Conservation (phyloP, 2,113 vertebrate species). For the Muntiacus reevesi region DNA sequence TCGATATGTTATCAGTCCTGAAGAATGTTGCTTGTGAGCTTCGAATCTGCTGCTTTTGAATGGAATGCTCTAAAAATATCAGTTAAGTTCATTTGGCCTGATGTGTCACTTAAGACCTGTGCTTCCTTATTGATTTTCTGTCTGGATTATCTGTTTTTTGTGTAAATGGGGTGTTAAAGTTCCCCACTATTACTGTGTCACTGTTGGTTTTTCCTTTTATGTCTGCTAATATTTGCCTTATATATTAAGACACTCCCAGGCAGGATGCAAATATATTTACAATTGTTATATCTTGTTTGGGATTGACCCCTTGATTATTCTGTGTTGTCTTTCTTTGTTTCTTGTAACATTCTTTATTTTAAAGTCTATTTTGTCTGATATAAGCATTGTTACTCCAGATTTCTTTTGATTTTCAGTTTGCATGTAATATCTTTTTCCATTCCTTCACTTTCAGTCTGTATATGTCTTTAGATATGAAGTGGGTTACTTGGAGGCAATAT, state of each 20-base stretch:
- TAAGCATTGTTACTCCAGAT: not conserved
- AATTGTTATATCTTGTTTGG: not conserved
- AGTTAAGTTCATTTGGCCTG: not conserved
- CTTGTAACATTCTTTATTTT: not conserved
- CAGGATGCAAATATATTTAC: not conserved
- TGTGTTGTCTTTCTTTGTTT: not conserved
- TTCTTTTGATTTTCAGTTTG: not conserved
- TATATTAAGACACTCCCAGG: not conserved
- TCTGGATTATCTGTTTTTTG: not conserved
- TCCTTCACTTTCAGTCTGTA: not conserved
- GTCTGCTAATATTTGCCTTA: not conserved
- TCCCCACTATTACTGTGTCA: not conserved
- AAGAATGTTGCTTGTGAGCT: not conserved
- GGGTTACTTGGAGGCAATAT: not conserved
- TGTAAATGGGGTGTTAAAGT: not conserved
- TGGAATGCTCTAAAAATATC: not conserved
- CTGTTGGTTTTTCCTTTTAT: not conserved
- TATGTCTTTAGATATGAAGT: not conserved
- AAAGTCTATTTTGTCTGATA: not conserved
- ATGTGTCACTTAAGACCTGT: not conserved
- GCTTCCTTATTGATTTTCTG: not conserved
- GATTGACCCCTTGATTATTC: not conserved
- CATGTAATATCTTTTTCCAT: not conserved
- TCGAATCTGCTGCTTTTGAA: not conserved
- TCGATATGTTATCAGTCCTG: not conserved